Base-by-base conservation (phyloP, 2,888 invertebrate genomes). In the Diabrotica balteata region DNA sequence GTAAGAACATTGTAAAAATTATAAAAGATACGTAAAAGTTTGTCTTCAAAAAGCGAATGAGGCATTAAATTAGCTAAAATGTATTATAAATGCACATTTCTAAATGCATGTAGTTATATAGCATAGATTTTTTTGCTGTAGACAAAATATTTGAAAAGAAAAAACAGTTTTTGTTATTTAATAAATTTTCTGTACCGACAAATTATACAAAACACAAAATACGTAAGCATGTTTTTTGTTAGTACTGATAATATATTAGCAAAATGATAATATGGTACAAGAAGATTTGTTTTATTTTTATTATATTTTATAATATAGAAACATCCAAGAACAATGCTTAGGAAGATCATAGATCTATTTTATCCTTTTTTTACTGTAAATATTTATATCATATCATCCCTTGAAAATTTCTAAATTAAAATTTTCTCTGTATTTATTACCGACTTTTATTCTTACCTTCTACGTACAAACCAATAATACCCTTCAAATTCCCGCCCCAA, bases 401-500 rank as follows among this genome's bases (percentile, higher is more conserved):
- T 89, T 90, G 87, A 86, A 88, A 90, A 90, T 91, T 91, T 91
- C 90, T 90, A 90, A 91, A 91, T 90, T 90, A 87, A 85, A 85
- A 82, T 83, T 83, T 85, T 85, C 84, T 85, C 86, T 87, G 86
- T 86, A 87, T 85, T 86, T 84, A 85, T 77, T 70, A 65, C 71
- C 10, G 71, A 64, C 70, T 77, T 79, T 77, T 72, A 75, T 76
- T 78, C 59, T 59, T 44, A 7, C 42, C 42, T n/a, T 11, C 9
- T 51, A 11, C 51, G 17, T 17, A 17, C 17, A 17, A 17, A 17
- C 1, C 1, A 17, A 17, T 17, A 17, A 17, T 17, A 17, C 17
- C 17, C 17, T 17, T 17, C 17, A 17, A 17, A 17, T 17, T 1
- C 17, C 2, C 17, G 1, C 17, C 17, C 17, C 17, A 17, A 17